A percentile compares a stretch with the other conserved stretches of the same genome.
phyloP scores from a whole-genome alignment of 1,140 invertebrate genomes.

The Whitmania pigra region DNA sequence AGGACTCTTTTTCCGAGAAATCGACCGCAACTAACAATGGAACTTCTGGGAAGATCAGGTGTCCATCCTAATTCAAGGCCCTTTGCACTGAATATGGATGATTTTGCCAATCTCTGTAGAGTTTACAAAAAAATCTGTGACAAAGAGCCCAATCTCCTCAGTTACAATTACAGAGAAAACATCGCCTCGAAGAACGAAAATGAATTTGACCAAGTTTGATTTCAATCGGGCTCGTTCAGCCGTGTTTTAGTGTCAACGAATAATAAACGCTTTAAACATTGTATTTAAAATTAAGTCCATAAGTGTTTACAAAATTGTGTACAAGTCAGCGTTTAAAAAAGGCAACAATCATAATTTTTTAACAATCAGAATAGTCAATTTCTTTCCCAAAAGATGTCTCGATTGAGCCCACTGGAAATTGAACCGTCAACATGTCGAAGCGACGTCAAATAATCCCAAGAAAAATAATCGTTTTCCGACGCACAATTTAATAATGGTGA shows the following conservation, averaged over 20 bases:
- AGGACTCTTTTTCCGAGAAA: conserved; percentile 21
- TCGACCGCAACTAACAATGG: background rate
- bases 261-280: background rate
- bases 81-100: conserved; percentile 17
- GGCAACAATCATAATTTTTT: no score
- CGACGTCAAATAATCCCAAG: no score
- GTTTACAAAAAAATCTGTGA: conserved; percentile 15
- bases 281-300: no score
- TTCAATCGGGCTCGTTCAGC: background rate
- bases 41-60: conserved; percentile 8
- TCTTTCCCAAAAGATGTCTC: no score
- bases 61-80: conserved; percentile 14
- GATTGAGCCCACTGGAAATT: no score
- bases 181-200: background rate
- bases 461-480: no score
- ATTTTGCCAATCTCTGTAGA: conserved; percentile 16
- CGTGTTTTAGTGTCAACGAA: background rate
- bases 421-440: no score
- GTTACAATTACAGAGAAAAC: conserved; percentile 15
- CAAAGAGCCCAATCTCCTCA: conserved; percentile 8
- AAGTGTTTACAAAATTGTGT: no score
- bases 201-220: background rate
- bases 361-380: no score
- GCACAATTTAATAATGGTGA: no score
- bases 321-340: no score